Conservation (phyloP, 1,140 invertebrate species). For the Cotesia chilonis region DNA sequence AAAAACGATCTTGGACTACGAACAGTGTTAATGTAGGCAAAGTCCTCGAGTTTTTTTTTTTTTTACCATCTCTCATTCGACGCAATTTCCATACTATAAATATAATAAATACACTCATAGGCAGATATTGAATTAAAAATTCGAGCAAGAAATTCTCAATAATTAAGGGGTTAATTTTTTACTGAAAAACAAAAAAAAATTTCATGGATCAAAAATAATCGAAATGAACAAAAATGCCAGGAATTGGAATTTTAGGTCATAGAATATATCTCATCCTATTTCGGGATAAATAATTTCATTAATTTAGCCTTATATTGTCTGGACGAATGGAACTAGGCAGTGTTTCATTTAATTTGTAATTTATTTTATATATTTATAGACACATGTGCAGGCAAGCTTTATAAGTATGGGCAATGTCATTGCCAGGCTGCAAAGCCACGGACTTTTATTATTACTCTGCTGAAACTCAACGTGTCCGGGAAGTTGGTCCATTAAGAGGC, state of each 20-base stretch:
- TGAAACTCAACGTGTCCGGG: conserved; percentile 63
- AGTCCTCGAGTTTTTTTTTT: conserved; percentile 20
- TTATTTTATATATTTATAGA: conserved; percentile 2
- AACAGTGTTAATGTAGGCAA: conserved; percentile 19
- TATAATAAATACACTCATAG: neutral
- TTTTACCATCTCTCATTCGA: neutral
- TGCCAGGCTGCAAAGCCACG: conserved; percentile 46
- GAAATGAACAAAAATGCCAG: no score
- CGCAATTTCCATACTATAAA: conserved; percentile 3
- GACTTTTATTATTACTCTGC: conserved; percentile 50
- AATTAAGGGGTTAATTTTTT: no score
- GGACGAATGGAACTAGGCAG: no score
- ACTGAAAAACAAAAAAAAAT: no score
- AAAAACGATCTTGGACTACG: conserved; percentile 37
- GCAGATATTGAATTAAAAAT: neutral
- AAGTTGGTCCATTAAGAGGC: conserved; percentile 57
- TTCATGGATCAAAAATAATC: no score
- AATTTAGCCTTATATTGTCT: no score
- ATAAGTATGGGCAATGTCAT: conserved; percentile 54
- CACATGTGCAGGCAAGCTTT: neutral
- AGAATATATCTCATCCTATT: no score
- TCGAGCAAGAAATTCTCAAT: neutral
- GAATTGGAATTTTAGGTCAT: no score
- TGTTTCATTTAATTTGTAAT: neutral
- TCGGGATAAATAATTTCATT: no score